Percentiles rank a stretch among this genome's conserved stretches.
phyloP scores from a whole-genome alignment of 1,140 invertebrate genomes.

The Melanaphis sacchari region DNA sequence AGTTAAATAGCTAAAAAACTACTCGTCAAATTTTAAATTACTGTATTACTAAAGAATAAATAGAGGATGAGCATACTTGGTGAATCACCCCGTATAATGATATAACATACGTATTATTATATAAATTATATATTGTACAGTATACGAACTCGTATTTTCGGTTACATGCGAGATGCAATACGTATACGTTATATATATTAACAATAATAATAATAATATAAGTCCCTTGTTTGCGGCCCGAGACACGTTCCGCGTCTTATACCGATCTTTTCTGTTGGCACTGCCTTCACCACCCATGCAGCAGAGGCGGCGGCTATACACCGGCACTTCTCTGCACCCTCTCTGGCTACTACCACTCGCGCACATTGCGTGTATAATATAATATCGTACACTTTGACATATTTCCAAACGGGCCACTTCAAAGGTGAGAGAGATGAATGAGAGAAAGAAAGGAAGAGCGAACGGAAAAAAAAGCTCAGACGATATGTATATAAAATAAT shows the following conservation, averaged over 20 bases:
- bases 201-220: conserved; percentile 6
- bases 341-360: background rate
- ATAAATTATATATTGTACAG: background rate
- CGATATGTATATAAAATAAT: background rate
- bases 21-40: too few relatives aligned
- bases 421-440: conserved; percentile 1
- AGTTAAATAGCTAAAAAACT: too few relatives aligned
- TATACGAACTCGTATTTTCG: conserved; percentile 19
- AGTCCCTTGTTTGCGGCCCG: conserved; percentile 34
- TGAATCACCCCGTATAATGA: background rate
- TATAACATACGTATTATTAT: background rate
- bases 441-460: background rate
- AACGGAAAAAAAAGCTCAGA: background rate
- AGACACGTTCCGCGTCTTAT: conserved; percentile 44
- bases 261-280: conserved; percentile 23
- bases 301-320: background rate
- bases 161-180: background rate
- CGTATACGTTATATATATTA: background rate
- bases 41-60: too few relatives aligned
- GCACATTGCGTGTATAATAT: background rate
- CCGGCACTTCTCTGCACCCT: background rate
- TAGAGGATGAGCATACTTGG: too few relatives aligned
- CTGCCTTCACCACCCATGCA: background rate
- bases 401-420: conserved; percentile 18
- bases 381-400: conserved; percentile 33